These are phyloP conservation scores for Aphrophora alni DNA, from an alignment of 2,888 invertebrate genomes.

Conservation along the genomic window DNA sequence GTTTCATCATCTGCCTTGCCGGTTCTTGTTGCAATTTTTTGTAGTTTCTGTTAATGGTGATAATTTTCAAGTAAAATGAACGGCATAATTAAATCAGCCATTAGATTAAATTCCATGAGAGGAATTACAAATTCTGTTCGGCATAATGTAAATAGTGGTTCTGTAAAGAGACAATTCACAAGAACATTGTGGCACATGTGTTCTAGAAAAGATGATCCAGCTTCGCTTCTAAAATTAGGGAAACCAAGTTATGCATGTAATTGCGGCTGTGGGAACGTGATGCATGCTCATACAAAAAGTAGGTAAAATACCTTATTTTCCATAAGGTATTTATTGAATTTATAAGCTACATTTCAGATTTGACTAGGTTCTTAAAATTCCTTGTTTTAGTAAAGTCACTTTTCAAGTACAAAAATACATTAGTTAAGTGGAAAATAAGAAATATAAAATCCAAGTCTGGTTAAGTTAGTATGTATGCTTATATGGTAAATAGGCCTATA, in stretches of 20 bases:
- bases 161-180: slow-evolving; percentile 69
- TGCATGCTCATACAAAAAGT: slow-evolving; percentile 74
- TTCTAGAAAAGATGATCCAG: slow-evolving; percentile 56
- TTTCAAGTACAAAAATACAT: no score
- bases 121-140: slow-evolving; percentile 27
- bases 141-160: slow-evolving; percentile 50
- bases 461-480: no score
- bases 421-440: no score
- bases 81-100: slow-evolving; percentile 28
- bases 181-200: slow-evolving; percentile 78
- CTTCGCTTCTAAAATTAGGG: slow-evolving; percentile 56
- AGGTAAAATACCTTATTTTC: slow-evolving; percentile 45
- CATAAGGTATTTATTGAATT: background rate
- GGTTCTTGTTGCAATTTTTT: no score
- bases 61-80: no score
- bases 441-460: no score
- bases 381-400: no score
- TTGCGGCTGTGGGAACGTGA: slow-evolving; percentile 71
- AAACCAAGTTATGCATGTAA: slow-evolving; percentile 69
- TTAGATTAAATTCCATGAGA: slow-evolving; percentile 23
- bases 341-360: no score
- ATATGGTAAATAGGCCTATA: no score
- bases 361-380: no score
- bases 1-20: no score
- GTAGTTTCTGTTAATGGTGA: no score